Base-by-base conservation (phyloP, 2,888 invertebrate species). In the Nymphalis urticae region DNA sequence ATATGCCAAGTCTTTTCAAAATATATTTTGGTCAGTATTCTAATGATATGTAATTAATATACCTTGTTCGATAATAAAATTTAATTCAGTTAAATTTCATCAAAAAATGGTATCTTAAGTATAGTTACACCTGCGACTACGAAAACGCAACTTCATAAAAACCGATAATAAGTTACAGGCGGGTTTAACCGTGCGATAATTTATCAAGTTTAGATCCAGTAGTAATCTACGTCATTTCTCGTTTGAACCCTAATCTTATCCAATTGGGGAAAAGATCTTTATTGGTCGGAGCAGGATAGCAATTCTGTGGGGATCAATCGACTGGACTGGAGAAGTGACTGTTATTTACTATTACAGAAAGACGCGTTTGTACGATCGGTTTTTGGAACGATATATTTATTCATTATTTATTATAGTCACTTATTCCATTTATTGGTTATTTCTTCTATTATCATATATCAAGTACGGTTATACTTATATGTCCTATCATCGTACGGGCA, bases 191-290 rank as follows among this genome's bases (percentile, higher is more conserved):
- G 54, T 64, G 62, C 61, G 32, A 71, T 64, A 66, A 71, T 56
- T 69, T 56, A 71, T 69, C 60, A 48, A 47, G 53, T 36, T 60
- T 24, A 69, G 69, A 69, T 63, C 69, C 66, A 65, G 48, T 58
- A 76, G 82, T 82, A 83, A 85, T 83, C 82, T 79, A 77, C 78
- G 80, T 79, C 80, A 77, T 81, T 80, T 81, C 80, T 75, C 78
- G 75, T 73, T 74, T 79, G 80, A 77, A 78, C 76, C 79, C 78
- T 79, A 81, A 85, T 85, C 85, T 82, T 77, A 80, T 79, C 82
- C 85, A 84, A 88, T 87, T 85, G 87, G 84, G 81, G 82, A 86
- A 88, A 87, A 85, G 80, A 86, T 88, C 86, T 87, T 71, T 71
- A 71, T 71, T 71, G 71, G 66, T 61, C 27, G 50, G 56, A 71